Evolutionary conservation across 2,888 invertebrate genomes (phyloP).

Genomic region (Hirtodrosophila alboralis): DNA sequence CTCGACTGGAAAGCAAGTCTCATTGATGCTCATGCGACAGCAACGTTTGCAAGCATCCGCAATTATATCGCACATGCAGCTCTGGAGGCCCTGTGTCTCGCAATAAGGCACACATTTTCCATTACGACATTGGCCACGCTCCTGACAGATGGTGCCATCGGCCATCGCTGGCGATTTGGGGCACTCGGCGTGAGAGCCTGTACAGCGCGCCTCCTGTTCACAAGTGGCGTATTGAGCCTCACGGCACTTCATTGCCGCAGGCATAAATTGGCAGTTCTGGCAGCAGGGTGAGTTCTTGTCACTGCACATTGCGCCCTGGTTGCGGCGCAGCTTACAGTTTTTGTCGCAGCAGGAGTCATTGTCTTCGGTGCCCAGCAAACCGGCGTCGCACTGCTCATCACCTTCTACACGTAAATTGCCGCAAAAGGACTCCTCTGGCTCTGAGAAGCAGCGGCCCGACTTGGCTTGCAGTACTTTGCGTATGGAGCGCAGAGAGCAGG

Average conservation of each 20-base stretch:
- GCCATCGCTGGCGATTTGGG: constrained; percentile 91
- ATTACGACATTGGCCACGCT: constrained; percentile 94
- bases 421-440: constrained; percentile 97
- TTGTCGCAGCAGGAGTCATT: constrained; percentile 97
- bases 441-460: constrained; percentile 95
- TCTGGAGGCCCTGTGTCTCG: constrained; percentile 95
- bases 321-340: constrained; percentile 93
- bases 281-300: constrained; percentile 99
- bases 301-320: constrained; percentile 95
- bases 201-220: constrained; percentile 95
- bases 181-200: constrained; percentile 92
- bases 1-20: constrained; percentile 95
- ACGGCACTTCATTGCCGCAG: constrained; percentile 92
- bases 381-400: constrained; percentile 98
- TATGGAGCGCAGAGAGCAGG: constrained; percentile 96
- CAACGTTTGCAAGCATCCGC: constrained; percentile 97
- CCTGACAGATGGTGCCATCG: constrained; percentile 92
- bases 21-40: constrained; percentile 95
- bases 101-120: constrained; percentile 97
- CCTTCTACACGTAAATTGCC: constrained; percentile 98
- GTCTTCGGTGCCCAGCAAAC: constrained; percentile 95
- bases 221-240: constrained; percentile 96
- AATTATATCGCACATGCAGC: constrained; percentile 98
- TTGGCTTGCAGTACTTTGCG: constrained; percentile 96
- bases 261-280: constrained; percentile 94